A percentile compares a stretch with the other conserved stretches of the same genome.
Evolutionary conservation across 2,888 invertebrate species (phyloP).

Genomic region (Oasisia sp.): DNA sequence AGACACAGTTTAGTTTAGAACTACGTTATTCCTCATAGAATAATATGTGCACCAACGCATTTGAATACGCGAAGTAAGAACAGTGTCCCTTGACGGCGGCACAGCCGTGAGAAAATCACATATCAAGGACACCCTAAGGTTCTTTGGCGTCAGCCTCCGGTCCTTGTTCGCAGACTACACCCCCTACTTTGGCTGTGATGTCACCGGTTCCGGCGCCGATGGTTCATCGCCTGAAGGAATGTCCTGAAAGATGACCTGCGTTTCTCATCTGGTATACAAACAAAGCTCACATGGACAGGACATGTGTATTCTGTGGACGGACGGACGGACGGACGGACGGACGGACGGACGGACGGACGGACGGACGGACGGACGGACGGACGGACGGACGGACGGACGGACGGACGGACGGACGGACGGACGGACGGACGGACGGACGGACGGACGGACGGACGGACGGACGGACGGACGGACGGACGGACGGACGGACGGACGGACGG

Average conservation of each 20-base stretch:
- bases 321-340: no score
- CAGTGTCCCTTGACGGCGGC: neutral
- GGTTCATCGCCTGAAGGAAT: neutral
- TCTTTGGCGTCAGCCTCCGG: neutral
- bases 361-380: no score
- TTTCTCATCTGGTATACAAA: neutral
- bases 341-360: no score
- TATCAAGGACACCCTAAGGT: neutral
- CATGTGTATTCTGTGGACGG: neutral
- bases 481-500: conserved; percentile 7
- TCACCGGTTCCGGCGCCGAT: neutral
- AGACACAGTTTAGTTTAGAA: no score
- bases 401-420: no score
- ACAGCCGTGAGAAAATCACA: neutral
- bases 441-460: neutral
- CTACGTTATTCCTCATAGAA: no score
- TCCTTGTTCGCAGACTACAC: neutral
- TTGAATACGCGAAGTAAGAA: neutral
- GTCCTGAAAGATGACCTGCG: neutral
- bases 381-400: no score
- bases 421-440: no score
- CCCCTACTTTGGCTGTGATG: neutral
- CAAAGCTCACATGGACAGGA: neutral
- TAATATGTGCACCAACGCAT: no score
- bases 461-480: conserved; percentile 1